Conservation (phyloP, 1,140 invertebrate species). For the Ditylenchus dipsaci region DNA sequence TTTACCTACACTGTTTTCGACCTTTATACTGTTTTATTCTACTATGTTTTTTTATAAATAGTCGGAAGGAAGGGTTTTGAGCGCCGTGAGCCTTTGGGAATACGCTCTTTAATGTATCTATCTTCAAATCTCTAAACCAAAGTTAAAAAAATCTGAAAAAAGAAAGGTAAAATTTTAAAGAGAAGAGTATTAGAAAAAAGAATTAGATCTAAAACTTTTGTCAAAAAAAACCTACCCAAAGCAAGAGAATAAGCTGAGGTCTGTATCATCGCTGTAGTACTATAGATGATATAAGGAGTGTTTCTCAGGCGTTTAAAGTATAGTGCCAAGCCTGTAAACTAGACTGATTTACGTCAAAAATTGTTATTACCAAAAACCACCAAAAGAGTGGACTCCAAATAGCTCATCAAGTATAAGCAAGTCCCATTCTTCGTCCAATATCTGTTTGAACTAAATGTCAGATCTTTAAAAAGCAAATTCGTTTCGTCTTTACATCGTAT, state of each 20-base stretch:
- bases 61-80: too few relatives aligned
- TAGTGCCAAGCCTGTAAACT: constrained; percentile 5
- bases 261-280: constrained; percentile 22
- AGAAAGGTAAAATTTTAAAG: too few relatives aligned
- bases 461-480: too few relatives aligned
- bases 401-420: constrained; percentile 22
- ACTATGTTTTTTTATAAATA: not conserved
- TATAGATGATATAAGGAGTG: constrained; percentile 27
- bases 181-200: too few relatives aligned
- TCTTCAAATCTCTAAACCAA: too few relatives aligned
- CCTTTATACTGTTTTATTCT: not conserved
- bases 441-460: constrained; percentile 16
- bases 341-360: too few relatives aligned
- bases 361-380: too few relatives aligned
- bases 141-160: too few relatives aligned
- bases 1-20: too few relatives aligned
- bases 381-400: constrained; percentile 23
- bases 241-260: constrained; percentile 3
- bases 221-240: constrained; percentile 15
- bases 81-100: too few relatives aligned
- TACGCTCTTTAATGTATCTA: too few relatives aligned
- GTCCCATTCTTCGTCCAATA: constrained; percentile 31
- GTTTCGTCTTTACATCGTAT: too few relatives aligned
- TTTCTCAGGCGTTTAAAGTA: constrained; percentile 19
- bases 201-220: not conserved